Percentiles rank a stretch among this genome's conserved stretches.
phyloP scores from a whole-genome alignment of 1,140 invertebrate species.

The Drosophila bipectinata region DNA sequence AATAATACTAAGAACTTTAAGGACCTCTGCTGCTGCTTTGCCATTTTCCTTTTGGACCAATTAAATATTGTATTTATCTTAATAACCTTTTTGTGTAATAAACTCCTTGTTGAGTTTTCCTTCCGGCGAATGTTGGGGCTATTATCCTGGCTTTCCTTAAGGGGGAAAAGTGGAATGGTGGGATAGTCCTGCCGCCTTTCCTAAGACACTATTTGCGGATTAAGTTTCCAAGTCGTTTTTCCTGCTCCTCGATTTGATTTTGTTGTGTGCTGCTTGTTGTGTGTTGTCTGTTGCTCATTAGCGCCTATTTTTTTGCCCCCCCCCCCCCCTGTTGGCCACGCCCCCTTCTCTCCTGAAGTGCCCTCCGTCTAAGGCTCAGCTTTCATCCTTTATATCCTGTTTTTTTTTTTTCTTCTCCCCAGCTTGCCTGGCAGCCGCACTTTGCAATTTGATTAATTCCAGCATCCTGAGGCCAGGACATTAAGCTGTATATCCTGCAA shows the following conservation, averaged over 20 bases:
- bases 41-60: constrained; percentile 7
- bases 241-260: constrained; percentile 2
- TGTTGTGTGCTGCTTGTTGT: constrained; percentile 15
- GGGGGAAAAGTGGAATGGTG: neutral
- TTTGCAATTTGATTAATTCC: constrained; percentile 78
- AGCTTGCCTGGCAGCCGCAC: constrained; percentile 32
- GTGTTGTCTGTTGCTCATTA: constrained; percentile 43
- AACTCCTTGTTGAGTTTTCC: constrained; percentile 31
- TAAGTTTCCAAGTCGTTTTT: constrained; percentile 19
- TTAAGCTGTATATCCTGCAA: constrained; percentile 16
- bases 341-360: neutral
- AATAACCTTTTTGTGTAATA: constrained; percentile 51
- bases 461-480: constrained; percentile 42
- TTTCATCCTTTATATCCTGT: constrained; percentile 4
- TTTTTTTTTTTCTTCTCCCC: constrained; percentile 12
- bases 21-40: neutral
- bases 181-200: neutral
- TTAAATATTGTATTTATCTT: constrained; percentile 54
- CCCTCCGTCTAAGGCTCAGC: constrained; percentile 14
- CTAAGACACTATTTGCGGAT: constrained; percentile 33
- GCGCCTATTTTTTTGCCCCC: constrained; percentile 16
- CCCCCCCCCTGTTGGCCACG: neutral
- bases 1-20: neutral
- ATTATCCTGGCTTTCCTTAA: neutral
- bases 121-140: neutral